Percentiles rank a stretch among this genome's conserved stretches.
These are phyloP conservation scores for Struthio camelus DNA, from an alignment of 2,113 vertebrate species.

Conservation along the genomic window DNA sequence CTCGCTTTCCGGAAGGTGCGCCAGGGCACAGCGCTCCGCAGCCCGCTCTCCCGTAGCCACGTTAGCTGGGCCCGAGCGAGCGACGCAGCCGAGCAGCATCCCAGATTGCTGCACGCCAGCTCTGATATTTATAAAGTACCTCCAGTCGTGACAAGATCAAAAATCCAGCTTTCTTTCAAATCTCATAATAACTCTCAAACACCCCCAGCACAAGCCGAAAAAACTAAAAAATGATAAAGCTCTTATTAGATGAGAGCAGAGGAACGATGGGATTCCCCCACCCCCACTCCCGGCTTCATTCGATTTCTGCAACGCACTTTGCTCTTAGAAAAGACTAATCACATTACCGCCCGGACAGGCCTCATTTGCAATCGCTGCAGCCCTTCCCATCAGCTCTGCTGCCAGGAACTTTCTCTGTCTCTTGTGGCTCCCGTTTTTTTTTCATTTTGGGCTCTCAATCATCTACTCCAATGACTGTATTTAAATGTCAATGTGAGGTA, in stretches of 20 bases:
- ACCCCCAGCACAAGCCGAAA: background rate
- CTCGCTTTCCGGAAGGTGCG: background rate
- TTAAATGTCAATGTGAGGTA: background rate
- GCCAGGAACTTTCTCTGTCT: background rate
- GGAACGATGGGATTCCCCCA: conserved; percentile 23
- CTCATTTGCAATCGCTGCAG: conserved; percentile 50
- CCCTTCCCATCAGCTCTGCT: conserved; percentile 10
- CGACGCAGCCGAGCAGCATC: conserved; percentile 11
- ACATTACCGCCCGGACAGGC: conserved; percentile 20
- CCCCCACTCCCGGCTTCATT: conserved; percentile 2
- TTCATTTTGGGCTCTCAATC: conserved; percentile 31
- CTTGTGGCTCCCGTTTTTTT: background rate
- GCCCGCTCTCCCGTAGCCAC: conserved; percentile 76
- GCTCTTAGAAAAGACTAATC: conserved; percentile 36
- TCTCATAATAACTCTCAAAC: conserved; percentile 69
- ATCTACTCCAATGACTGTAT: background rate
- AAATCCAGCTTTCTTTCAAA: conserved; percentile 76
- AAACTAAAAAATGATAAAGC: conserved; percentile 47
- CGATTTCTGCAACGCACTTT: conserved; percentile 39
- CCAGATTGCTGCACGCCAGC: conserved; percentile 65
- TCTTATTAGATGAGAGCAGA: conserved; percentile 46
- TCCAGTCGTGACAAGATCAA: conserved; percentile 74
- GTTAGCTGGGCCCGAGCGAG: conserved; percentile 64
- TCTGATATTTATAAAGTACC: conserved; percentile 75
- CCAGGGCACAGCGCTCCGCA: background rate